Percentiles rank a stretch among this genome's conserved stretches.
Evolutionary conservation across 2,888 invertebrate genomes (phyloP).

Genomic region (Chrysolina haemoptera): DNA sequence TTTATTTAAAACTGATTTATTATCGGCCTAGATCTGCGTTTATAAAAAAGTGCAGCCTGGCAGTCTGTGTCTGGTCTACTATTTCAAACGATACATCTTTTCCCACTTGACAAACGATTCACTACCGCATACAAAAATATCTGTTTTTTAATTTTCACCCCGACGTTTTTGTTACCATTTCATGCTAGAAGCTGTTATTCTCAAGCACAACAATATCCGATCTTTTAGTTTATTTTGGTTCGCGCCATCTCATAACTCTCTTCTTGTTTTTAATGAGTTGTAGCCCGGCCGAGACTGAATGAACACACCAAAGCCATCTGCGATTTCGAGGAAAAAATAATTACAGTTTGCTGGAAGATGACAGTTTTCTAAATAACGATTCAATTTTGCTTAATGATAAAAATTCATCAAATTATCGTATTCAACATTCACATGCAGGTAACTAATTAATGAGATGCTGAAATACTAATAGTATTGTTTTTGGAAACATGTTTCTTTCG

Average conservation of each 20-base stretch:
- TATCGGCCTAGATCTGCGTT: too few relatives aligned
- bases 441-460: too few relatives aligned
- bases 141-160: background rate
- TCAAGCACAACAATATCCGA: slow-evolving; percentile 6
- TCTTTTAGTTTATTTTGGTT: slow-evolving; percentile 11
- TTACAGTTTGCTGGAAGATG: slow-evolving; percentile 4
- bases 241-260: slow-evolving; percentile 6
- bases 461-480: too few relatives aligned
- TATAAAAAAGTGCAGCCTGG: background rate
- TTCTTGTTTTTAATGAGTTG: slow-evolving; percentile 17
- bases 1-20: background rate
- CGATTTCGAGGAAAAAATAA: slow-evolving; percentile 1
- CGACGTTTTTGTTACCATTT: background rate
- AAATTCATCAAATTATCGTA: background rate
- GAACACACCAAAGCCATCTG: slow-evolving; percentile 21
- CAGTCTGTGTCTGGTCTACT: background rate
- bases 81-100: background rate
- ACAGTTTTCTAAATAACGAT: slow-evolving; percentile 2
- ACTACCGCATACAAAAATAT: slow-evolving; percentile 4
- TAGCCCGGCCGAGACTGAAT: slow-evolving; percentile 12
- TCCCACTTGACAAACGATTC: slow-evolving; percentile 11
- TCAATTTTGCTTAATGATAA: background rate
- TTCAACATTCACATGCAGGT: background rate
- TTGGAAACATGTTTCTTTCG: too few relatives aligned
- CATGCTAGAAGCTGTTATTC: slow-evolving; percentile 3